A percentile compares a stretch with the other conserved stretches of the same genome.
Conservation (phyloP, 2,113 vertebrate species). For the Mastomys coucha region DNA sequence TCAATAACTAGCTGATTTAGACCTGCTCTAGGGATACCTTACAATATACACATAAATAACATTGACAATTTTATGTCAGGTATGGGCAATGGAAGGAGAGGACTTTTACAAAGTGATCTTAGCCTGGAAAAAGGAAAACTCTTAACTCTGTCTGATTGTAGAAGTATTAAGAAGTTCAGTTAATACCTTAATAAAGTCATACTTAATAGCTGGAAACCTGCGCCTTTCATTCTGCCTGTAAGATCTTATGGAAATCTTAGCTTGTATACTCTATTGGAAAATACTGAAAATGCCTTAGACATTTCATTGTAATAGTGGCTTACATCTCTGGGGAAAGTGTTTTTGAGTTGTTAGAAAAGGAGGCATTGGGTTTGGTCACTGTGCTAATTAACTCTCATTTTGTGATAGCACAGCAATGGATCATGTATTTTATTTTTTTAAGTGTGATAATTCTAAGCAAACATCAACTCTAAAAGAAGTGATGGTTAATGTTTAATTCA, state of each 20-base stretch:
- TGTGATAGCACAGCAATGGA: neutral
- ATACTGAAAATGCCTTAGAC: neutral
- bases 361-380: neutral
- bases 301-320: neutral
- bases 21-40: constrained; percentile 2
- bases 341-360: neutral
- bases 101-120: neutral
- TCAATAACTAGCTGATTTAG: constrained; percentile 18
- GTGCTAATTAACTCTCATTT: neutral
- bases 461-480: neutral
- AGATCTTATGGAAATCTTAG: neutral
- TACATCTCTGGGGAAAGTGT: neutral
- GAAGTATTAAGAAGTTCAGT: neutral
- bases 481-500: constrained; percentile 7
- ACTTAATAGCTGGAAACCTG: neutral
- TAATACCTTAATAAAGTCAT: neutral
- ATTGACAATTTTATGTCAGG: neutral
- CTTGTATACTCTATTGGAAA: neutral
- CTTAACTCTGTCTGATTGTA: neutral
- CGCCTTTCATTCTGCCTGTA: neutral
- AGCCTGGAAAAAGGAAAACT: neutral
- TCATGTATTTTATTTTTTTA: neutral
- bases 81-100: neutral
- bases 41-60: neutral
- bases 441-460: constrained; percentile 30